Percentiles rank a stretch among this genome's conserved stretches.
Evolutionary conservation across 2,797 vertebrate genomes (phyloP).

Genomic region (Apodemus agrarius): DNA sequence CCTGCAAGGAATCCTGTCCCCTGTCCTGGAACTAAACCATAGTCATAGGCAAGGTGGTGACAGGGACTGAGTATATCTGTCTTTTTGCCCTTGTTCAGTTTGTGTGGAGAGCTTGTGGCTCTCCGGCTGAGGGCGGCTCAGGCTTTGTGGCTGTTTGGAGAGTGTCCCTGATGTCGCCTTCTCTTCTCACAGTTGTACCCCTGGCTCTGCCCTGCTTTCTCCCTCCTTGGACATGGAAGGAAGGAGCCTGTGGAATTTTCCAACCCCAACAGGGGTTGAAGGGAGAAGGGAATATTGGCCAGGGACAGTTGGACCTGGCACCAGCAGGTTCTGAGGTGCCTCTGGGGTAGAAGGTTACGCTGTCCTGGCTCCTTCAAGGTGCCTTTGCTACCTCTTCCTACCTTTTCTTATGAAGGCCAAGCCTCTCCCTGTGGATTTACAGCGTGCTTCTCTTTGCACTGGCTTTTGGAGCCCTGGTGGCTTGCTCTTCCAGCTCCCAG

Average conservation of each 20-base stretch:
- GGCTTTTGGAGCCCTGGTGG: not conserved
- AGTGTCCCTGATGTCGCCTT: not conserved
- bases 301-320: conserved; percentile 39
- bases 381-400: conserved; percentile 30
- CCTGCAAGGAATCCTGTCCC: not conserved
- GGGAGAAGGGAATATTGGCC: not conserved
- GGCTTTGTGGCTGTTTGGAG: conserved; percentile 35
- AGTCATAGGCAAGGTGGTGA: not conserved
- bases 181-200: not conserved
- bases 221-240: conserved; percentile 39
- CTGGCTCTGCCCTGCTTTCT: not conserved
- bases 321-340: conserved; percentile 68
- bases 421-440: not conserved
- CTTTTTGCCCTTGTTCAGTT: not conserved
- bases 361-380: conserved; percentile 64
- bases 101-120: not conserved
- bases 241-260: conserved; percentile 71
- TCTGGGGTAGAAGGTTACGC: conserved; percentile 38
- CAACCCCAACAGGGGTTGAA: not conserved
- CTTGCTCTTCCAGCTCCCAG: not conserved
- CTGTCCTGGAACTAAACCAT: not conserved
- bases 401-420: not conserved
- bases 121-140: not conserved
- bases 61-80: not conserved
- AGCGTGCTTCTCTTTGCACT: not conserved